A percentile compares a stretch with the other conserved stretches of the same genome.
Evolutionary conservation across 2,797 vertebrate species (phyloP).

Genomic region (Petrocephalus schoutedeni): DNA sequence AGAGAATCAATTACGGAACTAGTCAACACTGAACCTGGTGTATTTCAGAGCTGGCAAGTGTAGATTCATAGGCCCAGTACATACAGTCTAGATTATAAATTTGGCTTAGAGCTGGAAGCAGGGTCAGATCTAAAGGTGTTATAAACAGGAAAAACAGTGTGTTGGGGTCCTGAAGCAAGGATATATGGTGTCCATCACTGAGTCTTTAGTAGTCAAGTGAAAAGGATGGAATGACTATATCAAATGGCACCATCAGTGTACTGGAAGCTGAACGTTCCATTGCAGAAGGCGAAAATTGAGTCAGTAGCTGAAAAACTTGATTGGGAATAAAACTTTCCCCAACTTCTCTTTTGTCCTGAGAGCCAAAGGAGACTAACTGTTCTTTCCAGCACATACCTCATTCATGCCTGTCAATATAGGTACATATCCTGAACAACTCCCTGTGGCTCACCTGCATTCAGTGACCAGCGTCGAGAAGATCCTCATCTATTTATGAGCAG

Average conservation of each 20-base stretch:
- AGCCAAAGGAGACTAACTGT: background rate
- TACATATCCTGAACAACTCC: background rate
- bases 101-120: background rate
- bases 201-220: constrained; percentile 38
- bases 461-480: background rate
- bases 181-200: constrained; percentile 32
- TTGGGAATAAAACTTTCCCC: background rate
- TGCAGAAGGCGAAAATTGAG: constrained; percentile 35
- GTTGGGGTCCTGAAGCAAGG: constrained; percentile 32
- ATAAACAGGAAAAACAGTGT: background rate
- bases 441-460: background rate
- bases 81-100: background rate
- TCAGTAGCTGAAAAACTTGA: constrained; percentile 22
- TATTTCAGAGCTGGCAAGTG: background rate
- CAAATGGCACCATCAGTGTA: constrained; percentile 30
- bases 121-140: background rate
- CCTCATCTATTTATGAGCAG: background rate
- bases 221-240: constrained; percentile 41
- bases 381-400: background rate
- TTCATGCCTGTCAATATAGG: background rate
- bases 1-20: background rate
- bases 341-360: background rate
- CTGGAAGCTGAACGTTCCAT: constrained; percentile 40
- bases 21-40: background rate
- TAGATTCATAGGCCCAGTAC: background rate